These are phyloP conservation scores for Phrynocephalus guinanensis DNA, from an alignment of 2,797 vertebrate genomes.

Conservation along the genomic window DNA sequence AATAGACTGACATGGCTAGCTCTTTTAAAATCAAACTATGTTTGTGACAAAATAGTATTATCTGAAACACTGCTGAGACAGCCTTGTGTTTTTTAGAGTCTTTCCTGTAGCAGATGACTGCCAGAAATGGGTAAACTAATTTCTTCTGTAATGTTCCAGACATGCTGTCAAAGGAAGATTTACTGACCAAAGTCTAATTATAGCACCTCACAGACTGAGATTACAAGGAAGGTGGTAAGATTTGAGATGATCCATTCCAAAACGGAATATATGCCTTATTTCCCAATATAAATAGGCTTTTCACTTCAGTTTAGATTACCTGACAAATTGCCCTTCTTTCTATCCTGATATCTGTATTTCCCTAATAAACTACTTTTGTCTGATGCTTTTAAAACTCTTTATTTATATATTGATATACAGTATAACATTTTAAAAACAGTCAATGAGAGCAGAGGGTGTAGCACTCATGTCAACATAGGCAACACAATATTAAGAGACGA, in stretches of 20 bases:
- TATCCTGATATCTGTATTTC: too few species aligned
- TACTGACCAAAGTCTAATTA: constrained; percentile 18
- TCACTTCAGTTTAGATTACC: too few species aligned
- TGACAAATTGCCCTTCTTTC: too few species aligned
- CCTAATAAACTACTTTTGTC: too few species aligned
- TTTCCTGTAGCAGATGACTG: rapidly evolving
- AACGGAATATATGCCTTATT: background rate
- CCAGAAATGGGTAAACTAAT: constrained; percentile 7
- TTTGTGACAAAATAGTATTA: too few species aligned
- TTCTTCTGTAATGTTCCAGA: constrained; percentile 23
- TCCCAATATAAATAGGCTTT: background rate
- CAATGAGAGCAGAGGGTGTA: too few species aligned
- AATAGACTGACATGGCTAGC: too few species aligned
- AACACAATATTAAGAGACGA: too few species aligned
- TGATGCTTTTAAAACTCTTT: background rate
- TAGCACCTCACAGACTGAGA: background rate
- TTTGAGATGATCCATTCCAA: background rate
- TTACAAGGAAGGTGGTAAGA: background rate
- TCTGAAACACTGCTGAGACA: too few species aligned
- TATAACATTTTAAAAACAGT: too few species aligned
- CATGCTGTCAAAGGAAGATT: constrained; percentile 1
- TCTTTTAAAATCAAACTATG: too few species aligned
- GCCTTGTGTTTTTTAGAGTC: background rate
- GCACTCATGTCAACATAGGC: too few species aligned
- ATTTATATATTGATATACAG: background rate